Base-by-base conservation (phyloP, 2,113 vertebrate species). In the Corydoras sp. region DNA sequence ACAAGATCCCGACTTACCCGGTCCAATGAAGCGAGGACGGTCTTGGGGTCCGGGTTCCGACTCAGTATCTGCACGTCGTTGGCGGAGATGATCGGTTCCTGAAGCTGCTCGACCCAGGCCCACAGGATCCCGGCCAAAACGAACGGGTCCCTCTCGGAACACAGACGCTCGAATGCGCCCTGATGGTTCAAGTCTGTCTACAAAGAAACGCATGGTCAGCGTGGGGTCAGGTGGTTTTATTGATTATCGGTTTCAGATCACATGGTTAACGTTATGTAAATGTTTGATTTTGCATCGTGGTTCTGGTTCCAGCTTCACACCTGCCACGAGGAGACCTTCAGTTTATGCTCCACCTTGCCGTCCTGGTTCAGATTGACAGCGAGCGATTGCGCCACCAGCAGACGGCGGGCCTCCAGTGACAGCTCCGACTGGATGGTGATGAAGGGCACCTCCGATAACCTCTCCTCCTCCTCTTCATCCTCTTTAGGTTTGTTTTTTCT, bases 51-150 rank as follows among this genome's bases (percentile, higher is more conserved):
- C 0, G n/a, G 56, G 58, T 71, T 72, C 13, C 86, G 81, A 48
- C 85, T 85, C 79, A 98, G 63, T 67, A 83, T 71, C 66, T 88
- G 85, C 61, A 92, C 69, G 15, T 93, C 93, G 35, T 89, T 79
- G 71, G 74, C 79, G 65, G 86, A 91, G 85, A 99, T 79, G 69
- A 93, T 68, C 0, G 97, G 95, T 74, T 96, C 95, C 81, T 91
- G 95, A 10, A 99, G 92, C 81, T 98, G 96, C 80, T 97, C 97
- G 58, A 99, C 84, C 96, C 97, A 99, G 0, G 95, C 91, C 95
- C 96, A 99, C 94, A 99, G 94, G 82, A 99, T 90, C 61, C 88
- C 89, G 64, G 91, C 90, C 32, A 99, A 87, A 83, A 94, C 86
- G 75, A 95, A 95, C 62, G 96, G 97, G 80, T 98, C 92, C 65